Base-by-base conservation (phyloP, 64 coral and sea anemone genomes). In the Porites australiensis region DNA sequence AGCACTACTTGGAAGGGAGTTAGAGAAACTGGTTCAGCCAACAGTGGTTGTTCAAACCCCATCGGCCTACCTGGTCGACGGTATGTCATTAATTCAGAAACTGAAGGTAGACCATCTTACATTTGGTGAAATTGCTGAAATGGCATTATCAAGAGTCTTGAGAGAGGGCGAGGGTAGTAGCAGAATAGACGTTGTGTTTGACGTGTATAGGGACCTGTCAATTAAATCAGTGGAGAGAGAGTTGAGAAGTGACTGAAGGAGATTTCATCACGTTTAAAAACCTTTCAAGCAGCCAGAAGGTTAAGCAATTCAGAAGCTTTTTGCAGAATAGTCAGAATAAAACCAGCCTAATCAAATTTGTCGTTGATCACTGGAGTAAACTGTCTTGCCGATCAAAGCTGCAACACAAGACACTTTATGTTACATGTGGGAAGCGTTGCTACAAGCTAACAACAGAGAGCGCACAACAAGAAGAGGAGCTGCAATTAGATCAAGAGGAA, bases 281-380 rank as follows among this genome's bases (percentile, higher is more conserved):
- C 21, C 72, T 74, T 43, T 23, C 72, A 74, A 47, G 12, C 12
- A 23, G 72, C 72, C 72, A 74, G 47, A 22, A 74, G 9, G 21
- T 74, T 47, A 74, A 74, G 72, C 23, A 74, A 4, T 74, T 74
- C 47, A 74, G 72, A 74, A 74, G n/a, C n/a, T n/a, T n/a, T n/a
- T n/a, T n/a, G 72, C 72, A 74, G 21, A 74, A 74, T 74, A 23
- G 72, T 23, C 23, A 74, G 72, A 74, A 74, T 47, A 74, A 74
- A 47, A 74, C 20, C 72, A 74, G 72, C 23, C 47, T 74, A 19
- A 74, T 61, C 58, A 67, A 50, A 49, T 86, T 70, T 65, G 61
- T 86, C 67, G 59, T 86, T 18, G 63, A 86, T 21, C 22, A 86
- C 82, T 86, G 82, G 82, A 44, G 65, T 44, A 69, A 86, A 64